These are phyloP conservation scores for Cephus sareptanus DNA, from an alignment of 2,888 invertebrate genomes.

Conservation along the genomic window DNA sequence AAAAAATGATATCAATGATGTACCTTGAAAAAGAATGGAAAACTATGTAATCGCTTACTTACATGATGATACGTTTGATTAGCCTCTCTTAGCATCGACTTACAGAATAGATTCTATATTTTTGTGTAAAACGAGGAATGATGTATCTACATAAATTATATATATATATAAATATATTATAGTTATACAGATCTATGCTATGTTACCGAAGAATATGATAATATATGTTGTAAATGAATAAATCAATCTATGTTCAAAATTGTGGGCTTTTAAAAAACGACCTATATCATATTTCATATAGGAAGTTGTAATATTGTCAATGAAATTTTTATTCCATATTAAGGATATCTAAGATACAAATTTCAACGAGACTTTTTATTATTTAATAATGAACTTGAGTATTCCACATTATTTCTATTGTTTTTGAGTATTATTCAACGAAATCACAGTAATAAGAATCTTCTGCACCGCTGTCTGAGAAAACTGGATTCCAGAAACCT, in stretches of 20 bases:
- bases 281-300: background rate
- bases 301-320: background rate
- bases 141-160: slow-evolving; percentile 55
- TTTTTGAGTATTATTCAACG: background rate
- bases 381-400: background rate
- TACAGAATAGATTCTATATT: slow-evolving; percentile 62
- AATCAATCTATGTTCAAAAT: slow-evolving; percentile 62
- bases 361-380: background rate
- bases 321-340: background rate
- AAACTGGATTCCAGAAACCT: slow-evolving; percentile 18
- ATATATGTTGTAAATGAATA: slow-evolving; percentile 64
- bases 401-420: background rate
- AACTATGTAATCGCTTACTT: slow-evolving; percentile 15
- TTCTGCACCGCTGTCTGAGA: background rate
- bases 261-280: background rate
- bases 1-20: slow-evolving; percentile 12
- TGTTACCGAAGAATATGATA: slow-evolving; percentile 60
- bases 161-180: slow-evolving; percentile 37
- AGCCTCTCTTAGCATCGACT: slow-evolving; percentile 49
- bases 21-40: slow-evolving; percentile 21
- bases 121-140: slow-evolving; percentile 60
- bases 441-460: background rate
- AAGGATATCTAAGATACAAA: background rate
- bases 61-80: slow-evolving; percentile 41
- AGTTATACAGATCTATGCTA: slow-evolving; percentile 59